Percentiles rank a stretch among this genome's conserved stretches.
Conservation (phyloP, 1,140 invertebrate species). For the Drosophila murphyi region DNA sequence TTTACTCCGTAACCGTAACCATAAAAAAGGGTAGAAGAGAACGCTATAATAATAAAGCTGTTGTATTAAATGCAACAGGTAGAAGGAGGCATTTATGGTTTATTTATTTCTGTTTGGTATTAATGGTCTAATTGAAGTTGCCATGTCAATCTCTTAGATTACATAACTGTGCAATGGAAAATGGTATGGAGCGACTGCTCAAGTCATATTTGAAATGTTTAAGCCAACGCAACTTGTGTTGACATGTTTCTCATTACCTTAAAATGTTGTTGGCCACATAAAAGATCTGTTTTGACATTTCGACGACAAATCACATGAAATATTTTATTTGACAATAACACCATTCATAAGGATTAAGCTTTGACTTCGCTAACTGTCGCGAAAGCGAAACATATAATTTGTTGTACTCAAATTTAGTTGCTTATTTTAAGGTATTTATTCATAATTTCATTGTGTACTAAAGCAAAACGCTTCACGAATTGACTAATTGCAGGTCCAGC, state of each 20-base stretch:
- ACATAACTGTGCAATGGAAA: not conserved
- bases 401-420: not conserved
- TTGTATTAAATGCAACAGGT: not conserved
- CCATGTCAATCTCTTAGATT: not conserved
- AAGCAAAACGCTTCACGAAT: not conserved
- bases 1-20: not conserved
- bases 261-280: too few species aligned
- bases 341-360: too few species aligned
- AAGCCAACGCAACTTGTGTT: too few species aligned
- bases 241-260: too few species aligned
- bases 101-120: too few species aligned
- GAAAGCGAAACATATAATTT: too few species aligned
- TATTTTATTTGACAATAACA: too few species aligned
- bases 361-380: too few species aligned
- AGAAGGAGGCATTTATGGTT: not conserved
- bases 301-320: too few species aligned
- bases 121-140: not conserved
- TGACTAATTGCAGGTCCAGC: constrained; percentile 87
- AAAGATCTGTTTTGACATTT: too few species aligned
- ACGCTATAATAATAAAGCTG: not conserved
- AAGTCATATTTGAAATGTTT: too few species aligned
- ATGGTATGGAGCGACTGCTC: too few species aligned
- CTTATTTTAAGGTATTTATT: constrained; percentile 11
- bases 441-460: constrained; percentile 28
- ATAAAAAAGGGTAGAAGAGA: not conserved